A percentile compares a stretch with the other conserved stretches of the same genome.
Conservation (phyloP, 2,888 invertebrate genomes). For the Brachypalpus laphriformis region DNA sequence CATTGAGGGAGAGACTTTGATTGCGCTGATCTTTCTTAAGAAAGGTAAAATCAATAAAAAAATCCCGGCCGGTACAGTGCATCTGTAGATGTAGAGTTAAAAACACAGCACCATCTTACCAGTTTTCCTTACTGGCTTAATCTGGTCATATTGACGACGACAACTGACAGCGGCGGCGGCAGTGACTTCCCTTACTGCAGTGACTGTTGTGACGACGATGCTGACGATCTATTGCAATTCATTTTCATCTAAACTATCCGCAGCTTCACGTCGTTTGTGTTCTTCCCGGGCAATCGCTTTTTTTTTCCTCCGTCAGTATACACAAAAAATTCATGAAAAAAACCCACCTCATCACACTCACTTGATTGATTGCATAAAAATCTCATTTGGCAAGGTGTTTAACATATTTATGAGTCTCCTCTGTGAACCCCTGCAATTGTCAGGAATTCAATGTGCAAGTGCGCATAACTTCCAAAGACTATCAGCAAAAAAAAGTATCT, state of each 20-base stretch:
- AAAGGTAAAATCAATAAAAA: not conserved
- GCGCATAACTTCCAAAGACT: slow-evolving; percentile 41
- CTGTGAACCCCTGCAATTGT: slow-evolving; percentile 36
- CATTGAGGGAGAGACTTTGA: slow-evolving; percentile 22
- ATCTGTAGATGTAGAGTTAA: not conserved
- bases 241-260: slow-evolving; percentile 44
- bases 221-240: slow-evolving; percentile 46
- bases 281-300: slow-evolving; percentile 20
- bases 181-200: not conserved
- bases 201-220: slow-evolving; percentile 28
- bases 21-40: slow-evolving; percentile 13
- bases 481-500: slow-evolving; percentile 29
- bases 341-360: slow-evolving; percentile 58
- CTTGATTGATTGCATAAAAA: slow-evolving; percentile 75
- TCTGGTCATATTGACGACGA: slow-evolving; percentile 37
- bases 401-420: slow-evolving; percentile 75
- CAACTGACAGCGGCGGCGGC: not conserved
- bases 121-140: slow-evolving; percentile 41
- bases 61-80: too few species aligned
- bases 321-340: slow-evolving; percentile 34
- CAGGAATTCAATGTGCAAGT: slow-evolving; percentile 48
- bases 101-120: slow-evolving; percentile 24
- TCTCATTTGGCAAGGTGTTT: slow-evolving; percentile 75
- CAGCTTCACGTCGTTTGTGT: slow-evolving; percentile 18
- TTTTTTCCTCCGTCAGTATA: not conserved